Base-by-base conservation (phyloP, 2,888 invertebrate genomes). In the Shargacucullia verbasci region DNA sequence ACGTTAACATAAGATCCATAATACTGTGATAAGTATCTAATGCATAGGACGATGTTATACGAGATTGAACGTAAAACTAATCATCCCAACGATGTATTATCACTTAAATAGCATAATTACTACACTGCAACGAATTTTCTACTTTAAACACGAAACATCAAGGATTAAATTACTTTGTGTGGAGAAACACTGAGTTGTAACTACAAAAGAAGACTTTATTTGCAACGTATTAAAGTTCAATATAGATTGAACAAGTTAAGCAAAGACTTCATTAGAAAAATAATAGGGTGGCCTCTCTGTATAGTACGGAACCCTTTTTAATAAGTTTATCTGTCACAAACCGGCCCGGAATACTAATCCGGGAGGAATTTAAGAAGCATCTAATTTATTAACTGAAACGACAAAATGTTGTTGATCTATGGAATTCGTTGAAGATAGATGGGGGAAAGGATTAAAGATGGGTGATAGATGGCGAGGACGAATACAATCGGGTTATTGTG, bases 21-120 rank as follows among this genome's bases (percentile, higher is more conserved):
- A 40, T 67, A 6, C 0, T 9, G 39, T 41, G 37, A 12, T 4
- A 11, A 12, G 6, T 0, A n/a, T 31, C 31, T 52, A 65, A 65
- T 46, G 53, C 66, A 53, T 46, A 31, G 41, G 56, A 44, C 47
- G 20, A 27, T 29, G 38, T 35, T 53, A 54, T 37, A 46, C 54
- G 44, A 75, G 55, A 76, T 73, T 60, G 68, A 40, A 67, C 62
- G 55, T 57, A 45, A 67, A 73, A 63, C 72, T 68, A 68, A 76
- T 73, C 72, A 71, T 59, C 41, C 39, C 37, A 44, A 55, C 38
- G 50, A 44, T 43, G 47, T 49, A 73, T 69, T 68, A 59, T 47
- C 72, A 55, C 46, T 14, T 61, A 68, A 72, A 76, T 57, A 52
- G 59, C 48, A 44, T 59, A 33, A 76, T 61, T 58, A 68, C 14